Evolutionary conservation across 2,113 vertebrate species (phyloP), one percentile per base, ranked within the genome.

Genomic region (Archilochus colubris): DNA sequence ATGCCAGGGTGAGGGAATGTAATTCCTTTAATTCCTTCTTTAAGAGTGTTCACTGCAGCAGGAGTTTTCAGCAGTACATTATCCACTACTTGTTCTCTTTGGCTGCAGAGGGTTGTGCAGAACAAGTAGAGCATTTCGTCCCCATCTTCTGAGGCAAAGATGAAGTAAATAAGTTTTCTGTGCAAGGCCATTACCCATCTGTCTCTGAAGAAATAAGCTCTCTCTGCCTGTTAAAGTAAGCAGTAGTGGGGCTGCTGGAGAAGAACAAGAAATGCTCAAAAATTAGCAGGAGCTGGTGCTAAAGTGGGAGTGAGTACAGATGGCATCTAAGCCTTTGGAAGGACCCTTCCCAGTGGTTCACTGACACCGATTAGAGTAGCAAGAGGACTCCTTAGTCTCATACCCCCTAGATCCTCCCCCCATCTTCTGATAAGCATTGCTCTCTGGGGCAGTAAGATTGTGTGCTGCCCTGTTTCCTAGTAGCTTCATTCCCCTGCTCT

Each of bases 151-250:
- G 57, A 82, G 15, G 57, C 46, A 86, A 79, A 86, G 57, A 22
- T 75, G 64, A 88, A 85, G 46, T 78, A 57, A 66, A 17, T 75
- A 44, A 91, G n/a, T 70, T 70, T 67, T 36, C 48, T 86, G 15
- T 72, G 27, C 48, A 22, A 80, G 67, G 72, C 48, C 2, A 0
- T 76, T 82, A 44, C 43, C 51, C 51, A 7, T 7, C 54, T 91
- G 18, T 21, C 28, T 78, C 51, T 53, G 61, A 79, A 69, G 55
- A 70, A 83, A 53, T 53, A 67, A 74, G 5, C 17, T 85, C 51
- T 78, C 22, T 72, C 18, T 72, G 51, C 23, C n/a, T 78, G 55
- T 67, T 19, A 40, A 28, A 57, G 23, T 81, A 66, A 27, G 31
- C 57, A 59, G 57, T 9, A 61, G 44, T 20, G 40, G 30, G 25